phyloP scores from a whole-genome alignment of 2,113 vertebrate genomes.

The Collichthys lucidus region DNA sequence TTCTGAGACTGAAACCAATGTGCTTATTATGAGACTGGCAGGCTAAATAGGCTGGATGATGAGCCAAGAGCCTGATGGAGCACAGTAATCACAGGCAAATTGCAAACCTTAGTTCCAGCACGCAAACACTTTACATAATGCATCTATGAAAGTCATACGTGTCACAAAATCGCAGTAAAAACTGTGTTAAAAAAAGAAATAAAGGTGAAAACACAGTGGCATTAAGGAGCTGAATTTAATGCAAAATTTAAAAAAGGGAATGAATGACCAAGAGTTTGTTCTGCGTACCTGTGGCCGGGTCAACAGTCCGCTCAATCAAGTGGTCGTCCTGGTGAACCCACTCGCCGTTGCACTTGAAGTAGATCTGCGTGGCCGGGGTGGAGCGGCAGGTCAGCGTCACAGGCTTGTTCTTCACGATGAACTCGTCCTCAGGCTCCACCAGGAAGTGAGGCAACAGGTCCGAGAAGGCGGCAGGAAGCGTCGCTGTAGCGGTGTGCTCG shows the following conservation, averaged over 20 bases:
- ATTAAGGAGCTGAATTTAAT: too few relatives aligned
- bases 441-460: slow-evolving; percentile 97
- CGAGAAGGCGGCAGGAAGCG: slow-evolving; percentile 86
- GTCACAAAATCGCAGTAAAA: slow-evolving; percentile 9
- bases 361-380: slow-evolving; percentile 96
- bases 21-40: slow-evolving; percentile 77
- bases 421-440: slow-evolving; percentile 95
- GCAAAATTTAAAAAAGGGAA: background rate
- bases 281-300: slow-evolving; percentile 89
- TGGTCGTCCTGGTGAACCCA: slow-evolving; percentile 99
- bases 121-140: slow-evolving; percentile 61
- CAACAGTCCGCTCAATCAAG: slow-evolving; percentile 88
- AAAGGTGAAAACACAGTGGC: background rate
- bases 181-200: background rate
- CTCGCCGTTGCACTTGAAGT: slow-evolving; percentile 99
- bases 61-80: slow-evolving; percentile 71
- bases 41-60: slow-evolving; percentile 71
- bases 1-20: slow-evolving; percentile 75
- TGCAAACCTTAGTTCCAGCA: slow-evolving; percentile 62
- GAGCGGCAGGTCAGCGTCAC: slow-evolving; percentile 96
- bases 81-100: slow-evolving; percentile 73
- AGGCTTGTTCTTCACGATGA: slow-evolving; percentile 98
- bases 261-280: background rate
- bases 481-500: slow-evolving; percentile 90
- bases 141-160: slow-evolving; percentile 27